Base-by-base conservation (phyloP, 2,888 invertebrate genomes). In the Meandrusa payeni region DNA sequence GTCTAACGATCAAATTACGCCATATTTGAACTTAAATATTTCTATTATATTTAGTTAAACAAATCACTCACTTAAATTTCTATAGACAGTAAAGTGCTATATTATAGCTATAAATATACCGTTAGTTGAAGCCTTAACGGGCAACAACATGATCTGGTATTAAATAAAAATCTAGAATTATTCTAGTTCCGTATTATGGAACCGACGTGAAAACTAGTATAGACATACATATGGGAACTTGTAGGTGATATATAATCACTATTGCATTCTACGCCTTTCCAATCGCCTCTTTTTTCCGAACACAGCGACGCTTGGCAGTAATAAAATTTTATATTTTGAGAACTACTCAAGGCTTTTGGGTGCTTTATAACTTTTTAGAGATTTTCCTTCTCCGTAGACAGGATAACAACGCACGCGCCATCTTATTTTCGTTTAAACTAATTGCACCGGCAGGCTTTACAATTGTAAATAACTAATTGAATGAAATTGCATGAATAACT, bases 251-350 rank as follows among this genome's bases (percentile, higher is more conserved):
- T 15, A 24, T 36, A 27, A 44, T 38, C 33, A 22, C 27, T 38
- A 38, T 22, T 44, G 44, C 44, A 27, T 20, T 33, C 43, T 26
- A 42, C 44, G 20, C 44, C 44, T 44, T 38, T 44, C 44, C 44
- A 44, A 38, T 39, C 27, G 33, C 38, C 44, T 34, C 17, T 41
- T 43, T 42, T 29, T 26, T 23, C n/a, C 11, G 12, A 17, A 22
- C 9, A 9, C 7, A 27, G 17, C 19, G 10, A 22, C 15, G 20
- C 36, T 41, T 36, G 4, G 40, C 34, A 22, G 26, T 33, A 26
- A 33, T 40, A 26, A 2, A 42, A 50, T 10, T 43, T 37, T 23
- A 22, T 2, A 31, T 10, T 37, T 38, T 29, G 27, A 27, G 28
- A 23, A 45, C 45, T 49, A 46, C 22, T 12, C 0, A 4, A 20